phyloP scores from a whole-genome alignment of 1,140 invertebrate species.

The Pissodes strobi region DNA sequence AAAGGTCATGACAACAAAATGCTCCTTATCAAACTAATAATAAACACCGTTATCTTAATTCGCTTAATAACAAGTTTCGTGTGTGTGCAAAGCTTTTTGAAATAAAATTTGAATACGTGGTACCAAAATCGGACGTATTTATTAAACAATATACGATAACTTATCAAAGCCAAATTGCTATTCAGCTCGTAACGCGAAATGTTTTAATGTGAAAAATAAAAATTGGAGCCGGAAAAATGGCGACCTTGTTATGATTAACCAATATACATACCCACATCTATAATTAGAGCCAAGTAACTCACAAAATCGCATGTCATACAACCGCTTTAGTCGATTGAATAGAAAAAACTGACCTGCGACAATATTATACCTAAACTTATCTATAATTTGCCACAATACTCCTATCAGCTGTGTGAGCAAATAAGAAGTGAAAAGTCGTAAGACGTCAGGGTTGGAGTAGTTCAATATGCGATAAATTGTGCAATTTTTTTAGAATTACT shows the following conservation, averaged over 20 bases:
- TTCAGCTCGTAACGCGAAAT: neutral
- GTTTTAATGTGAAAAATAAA: neutral
- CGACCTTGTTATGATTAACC: neutral
- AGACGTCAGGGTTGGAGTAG: conserved; percentile 1
- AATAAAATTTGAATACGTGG: neutral
- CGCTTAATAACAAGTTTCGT: neutral
- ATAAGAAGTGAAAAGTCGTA: neutral
- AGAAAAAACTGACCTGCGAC: conserved; percentile 26
- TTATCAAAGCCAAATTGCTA: no score
- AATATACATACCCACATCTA: conserved; percentile 28
- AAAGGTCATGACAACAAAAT: conserved; percentile 16
- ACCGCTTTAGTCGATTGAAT: conserved; percentile 10
- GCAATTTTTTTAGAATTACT: no score
- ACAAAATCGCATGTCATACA: conserved; percentile 12
- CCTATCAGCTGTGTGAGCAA: conserved; percentile 9
- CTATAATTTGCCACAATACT: conserved; percentile 11
- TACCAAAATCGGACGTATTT: neutral
- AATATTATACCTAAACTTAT: conserved; percentile 16
- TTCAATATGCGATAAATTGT: neutral
- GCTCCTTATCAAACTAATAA: conserved; percentile 9
- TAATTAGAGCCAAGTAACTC: conserved; percentile 14
- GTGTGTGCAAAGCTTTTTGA: neutral
- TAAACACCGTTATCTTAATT: neutral
- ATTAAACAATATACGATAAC: no score
- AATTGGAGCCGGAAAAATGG: neutral